Evolutionary conservation across 2,888 invertebrate species (phyloP), one percentile per base, ranked within the genome.

Genomic region (Pachydiplax longipennis): DNA sequence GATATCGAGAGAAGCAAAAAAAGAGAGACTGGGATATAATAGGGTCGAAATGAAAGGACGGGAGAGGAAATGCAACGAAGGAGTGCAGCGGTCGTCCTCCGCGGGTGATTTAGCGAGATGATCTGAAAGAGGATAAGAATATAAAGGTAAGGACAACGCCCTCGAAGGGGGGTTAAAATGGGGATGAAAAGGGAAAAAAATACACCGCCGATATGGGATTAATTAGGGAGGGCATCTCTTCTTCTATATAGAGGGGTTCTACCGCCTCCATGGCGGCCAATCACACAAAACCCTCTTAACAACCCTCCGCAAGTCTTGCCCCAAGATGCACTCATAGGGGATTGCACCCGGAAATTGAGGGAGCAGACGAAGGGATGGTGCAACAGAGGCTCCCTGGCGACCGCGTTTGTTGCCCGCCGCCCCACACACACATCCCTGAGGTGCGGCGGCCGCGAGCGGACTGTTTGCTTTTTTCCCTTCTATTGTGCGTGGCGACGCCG

Each of bases 311-410:
- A 92, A 92, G 92, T 91, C 92, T 92, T 92, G 92, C 92, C 92
- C 92, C 91, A 92, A 92, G 92, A 92, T 92, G 92, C 92, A 91
- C 90, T 92, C 91, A 91, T 90, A 35, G 91, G 91, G 91, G 92
- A 92, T 91, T 91, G 91, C 91, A 91, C 91, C 91, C 91, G 91
- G 87, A 90, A 81, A 90, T 58, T 80, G 44, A 73, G 90, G 92
- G 82, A 90, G 87, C 82, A 90, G 91, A 81, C 58, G 22, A 53
- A 90, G 82, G 65, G 90, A 90, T 22, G 87, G 61, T 61, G 37
- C 37, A 37, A 61, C 61, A 65, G 35, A 87, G 18, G 31, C 31
- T 87, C 87, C 87, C 87, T 22, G 58, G 87, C 87, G 87, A 65
- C 61, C 53, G 22, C 65, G 58, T 87, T 87, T 87, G 87, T 87